Conservation (phyloP, 2,113 vertebrate species). For the Bettongia penicillata region DNA sequence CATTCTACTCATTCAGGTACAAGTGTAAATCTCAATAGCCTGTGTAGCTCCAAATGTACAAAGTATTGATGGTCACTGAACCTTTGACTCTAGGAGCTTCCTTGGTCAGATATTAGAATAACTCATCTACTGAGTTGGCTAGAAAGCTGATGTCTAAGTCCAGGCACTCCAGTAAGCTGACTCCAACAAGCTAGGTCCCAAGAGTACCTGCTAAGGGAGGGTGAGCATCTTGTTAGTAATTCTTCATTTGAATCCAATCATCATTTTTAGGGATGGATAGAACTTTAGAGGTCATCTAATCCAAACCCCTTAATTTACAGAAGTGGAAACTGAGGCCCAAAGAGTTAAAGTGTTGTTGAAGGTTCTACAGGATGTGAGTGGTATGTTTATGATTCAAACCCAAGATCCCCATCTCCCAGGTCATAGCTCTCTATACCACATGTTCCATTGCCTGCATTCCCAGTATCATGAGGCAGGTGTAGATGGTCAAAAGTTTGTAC, state of each 20-base stretch:
- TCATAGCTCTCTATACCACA: neutral
- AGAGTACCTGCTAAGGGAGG: neutral
- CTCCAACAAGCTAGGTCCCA: too few relatives aligned
- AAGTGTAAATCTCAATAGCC: too few relatives aligned
- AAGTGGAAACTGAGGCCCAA: neutral
- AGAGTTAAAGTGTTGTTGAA: neutral
- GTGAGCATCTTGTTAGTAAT: neutral
- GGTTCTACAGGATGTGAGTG: neutral
- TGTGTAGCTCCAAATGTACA: too few relatives aligned
- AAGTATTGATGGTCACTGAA: too few relatives aligned
- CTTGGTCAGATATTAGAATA: too few relatives aligned
- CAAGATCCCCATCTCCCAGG: neutral
- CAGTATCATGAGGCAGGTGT: neutral
- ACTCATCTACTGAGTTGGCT: too few relatives aligned
- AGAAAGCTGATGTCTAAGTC: neutral
- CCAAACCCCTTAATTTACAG: neutral
- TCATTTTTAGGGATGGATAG: neutral
- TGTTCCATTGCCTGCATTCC: neutral
- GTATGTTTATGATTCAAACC: neutral
- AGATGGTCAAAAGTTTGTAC: conserved; percentile 1
- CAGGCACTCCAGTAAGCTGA: neutral
- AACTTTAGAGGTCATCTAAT: neutral
- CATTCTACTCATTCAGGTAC: too few relatives aligned
- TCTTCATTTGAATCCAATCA: neutral
- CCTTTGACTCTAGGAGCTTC: too few relatives aligned